Conservation (phyloP, 1,140 invertebrate species). For the Pseudachorutes palmiensis region DNA sequence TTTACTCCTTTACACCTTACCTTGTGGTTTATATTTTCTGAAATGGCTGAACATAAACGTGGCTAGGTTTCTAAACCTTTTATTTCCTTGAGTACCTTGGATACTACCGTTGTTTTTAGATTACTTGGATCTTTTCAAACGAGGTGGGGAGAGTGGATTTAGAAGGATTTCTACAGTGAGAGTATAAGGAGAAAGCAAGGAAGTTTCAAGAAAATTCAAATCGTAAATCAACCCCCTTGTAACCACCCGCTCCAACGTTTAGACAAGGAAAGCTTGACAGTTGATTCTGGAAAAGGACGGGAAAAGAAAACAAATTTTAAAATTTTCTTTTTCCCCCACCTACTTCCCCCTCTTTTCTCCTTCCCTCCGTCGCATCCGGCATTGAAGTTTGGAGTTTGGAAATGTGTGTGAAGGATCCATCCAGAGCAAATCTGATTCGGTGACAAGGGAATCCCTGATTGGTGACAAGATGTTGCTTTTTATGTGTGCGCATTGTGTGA, state of each 20-base stretch:
- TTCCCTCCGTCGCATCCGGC: neutral
- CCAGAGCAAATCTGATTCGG: neutral
- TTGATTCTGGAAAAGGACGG: conserved; percentile 29
- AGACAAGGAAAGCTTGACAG: conserved; percentile 29
- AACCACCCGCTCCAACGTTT: conserved; percentile 21
- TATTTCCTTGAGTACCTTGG: too few relatives aligned
- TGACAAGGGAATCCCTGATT: neutral
- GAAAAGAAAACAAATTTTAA: conserved; percentile 28
- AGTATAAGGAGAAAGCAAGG: conserved; percentile 8
- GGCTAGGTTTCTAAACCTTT: too few relatives aligned
- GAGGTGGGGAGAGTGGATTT: neutral
- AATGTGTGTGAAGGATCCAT: too few relatives aligned
- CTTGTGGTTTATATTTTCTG: too few relatives aligned
- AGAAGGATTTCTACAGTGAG: too few relatives aligned
- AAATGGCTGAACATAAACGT: too few relatives aligned
- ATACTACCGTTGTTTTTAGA: neutral
- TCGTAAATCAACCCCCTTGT: conserved; percentile 33
- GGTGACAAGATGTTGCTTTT: neutral
- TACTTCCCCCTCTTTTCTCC: neutral
- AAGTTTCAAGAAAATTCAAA: conserved; percentile 28
- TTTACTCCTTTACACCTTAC: too few relatives aligned
- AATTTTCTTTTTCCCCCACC: conserved; percentile 14
- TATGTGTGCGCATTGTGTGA: too few relatives aligned
- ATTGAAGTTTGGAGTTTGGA: neutral
- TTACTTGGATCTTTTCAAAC: neutral